Evolutionary conservation across 1,140 invertebrate species (phyloP).

Genomic region (Caligus rogercresseyi): DNA sequence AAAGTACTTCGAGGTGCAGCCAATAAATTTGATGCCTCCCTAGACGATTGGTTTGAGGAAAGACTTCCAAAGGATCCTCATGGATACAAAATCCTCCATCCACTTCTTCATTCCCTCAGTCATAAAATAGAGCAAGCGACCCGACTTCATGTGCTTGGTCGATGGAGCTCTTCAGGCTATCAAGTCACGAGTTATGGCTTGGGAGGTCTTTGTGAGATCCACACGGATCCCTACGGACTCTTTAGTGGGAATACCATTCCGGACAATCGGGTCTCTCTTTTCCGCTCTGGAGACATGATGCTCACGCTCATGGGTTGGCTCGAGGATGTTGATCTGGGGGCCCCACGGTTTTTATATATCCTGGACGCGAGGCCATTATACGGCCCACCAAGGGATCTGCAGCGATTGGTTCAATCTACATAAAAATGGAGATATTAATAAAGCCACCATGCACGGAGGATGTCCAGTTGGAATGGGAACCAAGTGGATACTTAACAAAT

Average conservation of each 20-base stretch:
- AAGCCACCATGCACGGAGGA: constrained; percentile 1
- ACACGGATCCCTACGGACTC: constrained; percentile 4
- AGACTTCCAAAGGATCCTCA: background rate
- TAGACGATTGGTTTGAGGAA: background rate
- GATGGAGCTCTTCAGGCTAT: background rate
- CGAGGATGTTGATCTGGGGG: constrained; percentile 14
- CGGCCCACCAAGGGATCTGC: constrained; percentile 9
- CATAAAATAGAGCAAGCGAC: constrained; percentile 7
- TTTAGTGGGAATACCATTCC: background rate
- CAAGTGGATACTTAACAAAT: constrained; percentile 21
- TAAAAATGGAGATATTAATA: background rate
- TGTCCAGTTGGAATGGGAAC: constrained; percentile 3
- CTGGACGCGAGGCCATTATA: background rate
- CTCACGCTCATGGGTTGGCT: constrained; percentile 17
- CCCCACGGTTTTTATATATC: background rate
- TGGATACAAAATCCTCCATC: background rate
- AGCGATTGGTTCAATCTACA: constrained; percentile 7
- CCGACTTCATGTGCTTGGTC: background rate
- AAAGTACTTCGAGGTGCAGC: background rate
- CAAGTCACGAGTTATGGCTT: constrained; percentile 16
- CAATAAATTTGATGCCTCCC: background rate
- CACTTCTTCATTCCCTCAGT: background rate
- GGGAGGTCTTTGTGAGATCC: constrained; percentile 16
- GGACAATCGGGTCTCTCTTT: background rate
- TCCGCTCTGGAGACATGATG: constrained; percentile 4